Evolutionary conservation across 1,140 invertebrate species (phyloP).

Genomic region (Drosophila sucinea): DNA sequence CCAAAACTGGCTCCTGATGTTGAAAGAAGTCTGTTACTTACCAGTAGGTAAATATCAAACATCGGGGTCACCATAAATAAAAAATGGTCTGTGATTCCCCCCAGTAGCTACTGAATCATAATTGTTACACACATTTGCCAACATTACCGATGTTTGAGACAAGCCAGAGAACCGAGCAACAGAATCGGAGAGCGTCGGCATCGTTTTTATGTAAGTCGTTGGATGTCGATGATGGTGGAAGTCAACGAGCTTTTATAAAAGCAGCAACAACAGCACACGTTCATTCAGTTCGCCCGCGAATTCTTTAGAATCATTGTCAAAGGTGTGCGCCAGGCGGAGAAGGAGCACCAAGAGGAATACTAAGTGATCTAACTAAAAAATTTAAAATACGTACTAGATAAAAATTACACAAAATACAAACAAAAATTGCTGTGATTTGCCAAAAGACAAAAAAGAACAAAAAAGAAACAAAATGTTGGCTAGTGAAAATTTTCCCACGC

Average conservation of each 20-base stretch:
- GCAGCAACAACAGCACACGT: slow-evolving; percentile 62
- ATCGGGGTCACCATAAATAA: background rate
- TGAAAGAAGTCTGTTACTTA: too few species aligned
- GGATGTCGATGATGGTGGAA: slow-evolving; percentile 22
- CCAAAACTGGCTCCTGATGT: too few species aligned
- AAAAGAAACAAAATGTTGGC: slow-evolving; percentile 65
- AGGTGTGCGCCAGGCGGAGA: slow-evolving; percentile 35
- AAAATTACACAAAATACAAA: slow-evolving; percentile 35
- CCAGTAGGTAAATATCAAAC: background rate
- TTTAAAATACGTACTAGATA: slow-evolving; percentile 23
- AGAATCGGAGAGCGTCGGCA: slow-evolving; percentile 26
- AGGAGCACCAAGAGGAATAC: slow-evolving; percentile 26
- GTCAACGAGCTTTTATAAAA: slow-evolving; percentile 73
- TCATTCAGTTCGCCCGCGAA: slow-evolving; percentile 69
- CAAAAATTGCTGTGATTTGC: slow-evolving; percentile 37
- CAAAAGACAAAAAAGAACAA: slow-evolving; percentile 29
- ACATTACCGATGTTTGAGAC: background rate
- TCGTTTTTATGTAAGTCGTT: slow-evolving; percentile 56
- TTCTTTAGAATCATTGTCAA: slow-evolving; percentile 73
- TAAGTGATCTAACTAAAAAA: slow-evolving; percentile 23
- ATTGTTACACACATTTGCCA: background rate
- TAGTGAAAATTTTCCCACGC: slow-evolving; percentile 71
- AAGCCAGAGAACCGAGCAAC: slow-evolving; percentile 1
- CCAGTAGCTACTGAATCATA: background rate
- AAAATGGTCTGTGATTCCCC: background rate